These are phyloP conservation scores for Acleris literana DNA, from an alignment of 2,888 invertebrate species.

Conservation along the genomic window DNA sequence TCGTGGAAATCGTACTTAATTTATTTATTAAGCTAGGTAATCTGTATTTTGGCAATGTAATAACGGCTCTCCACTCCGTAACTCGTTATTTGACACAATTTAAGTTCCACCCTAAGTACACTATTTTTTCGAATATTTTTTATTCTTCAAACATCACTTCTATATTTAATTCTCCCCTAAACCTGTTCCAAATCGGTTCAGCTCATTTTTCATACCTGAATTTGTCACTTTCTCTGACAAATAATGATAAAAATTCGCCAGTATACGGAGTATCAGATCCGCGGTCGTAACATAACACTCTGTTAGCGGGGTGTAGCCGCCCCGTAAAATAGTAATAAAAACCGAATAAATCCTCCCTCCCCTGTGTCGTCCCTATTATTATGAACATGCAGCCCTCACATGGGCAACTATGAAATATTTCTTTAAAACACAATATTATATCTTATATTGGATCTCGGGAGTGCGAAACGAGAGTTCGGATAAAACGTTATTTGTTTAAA, in stretches of 20 bases:
- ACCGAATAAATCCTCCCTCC: conserved; percentile 74
- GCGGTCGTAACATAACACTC: conserved; percentile 61
- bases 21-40: no score
- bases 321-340: conserved; percentile 82
- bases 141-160: neutral
- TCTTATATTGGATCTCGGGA: conserved; percentile 31
- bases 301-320: conserved; percentile 57
- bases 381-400: conserved; percentile 60
- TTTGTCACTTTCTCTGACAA: conserved; percentile 36
- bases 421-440: conserved; percentile 43
- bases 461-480: conserved; percentile 18
- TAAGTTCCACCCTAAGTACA: neutral
- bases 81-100: neutral
- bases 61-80: no score
- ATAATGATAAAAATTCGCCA: conserved; percentile 35
- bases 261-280: conserved; percentile 34
- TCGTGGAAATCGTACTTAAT: no score
- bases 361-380: conserved; percentile 66
- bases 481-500: conserved; percentile 9
- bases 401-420: conserved; percentile 72
- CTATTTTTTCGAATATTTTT: neutral
- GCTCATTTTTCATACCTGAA: conserved; percentile 33
- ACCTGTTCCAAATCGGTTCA: conserved; percentile 19
- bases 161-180: conserved; percentile 4
- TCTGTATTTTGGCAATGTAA: no score